A percentile compares a stretch with the other conserved stretches of the same genome.
phyloP scores from a whole-genome alignment of 2,113 vertebrate genomes.

The Smithornis capensis region DNA sequence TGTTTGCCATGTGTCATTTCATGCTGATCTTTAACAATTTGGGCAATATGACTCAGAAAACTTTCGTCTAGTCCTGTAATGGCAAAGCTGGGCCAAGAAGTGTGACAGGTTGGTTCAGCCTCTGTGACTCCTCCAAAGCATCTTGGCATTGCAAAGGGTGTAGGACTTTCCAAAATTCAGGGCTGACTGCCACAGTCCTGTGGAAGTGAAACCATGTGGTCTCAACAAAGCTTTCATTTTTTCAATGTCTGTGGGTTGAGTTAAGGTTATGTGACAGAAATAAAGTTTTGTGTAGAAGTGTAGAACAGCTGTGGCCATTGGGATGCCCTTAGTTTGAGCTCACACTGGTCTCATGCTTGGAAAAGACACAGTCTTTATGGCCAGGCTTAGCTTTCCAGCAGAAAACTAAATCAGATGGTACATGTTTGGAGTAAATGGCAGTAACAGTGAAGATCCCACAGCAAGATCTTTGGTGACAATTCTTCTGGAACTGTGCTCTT shows the following conservation, averaged over 20 bases:
- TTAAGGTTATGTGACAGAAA: background rate
- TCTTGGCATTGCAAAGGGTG: background rate
- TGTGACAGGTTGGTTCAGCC: background rate
- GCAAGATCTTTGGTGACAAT: background rate
- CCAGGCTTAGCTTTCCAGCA: background rate
- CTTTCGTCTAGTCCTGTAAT: background rate
- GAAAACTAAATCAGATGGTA: background rate
- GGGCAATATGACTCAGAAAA: background rate
- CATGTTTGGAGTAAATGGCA: background rate
- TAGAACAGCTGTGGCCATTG: background rate
- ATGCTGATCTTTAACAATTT: background rate
- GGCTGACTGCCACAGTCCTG: background rate
- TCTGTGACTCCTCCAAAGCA: background rate
- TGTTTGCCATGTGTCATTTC: background rate
- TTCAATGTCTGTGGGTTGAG: background rate
- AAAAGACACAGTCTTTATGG: background rate
- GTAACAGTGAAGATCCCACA: background rate
- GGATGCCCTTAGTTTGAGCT: background rate
- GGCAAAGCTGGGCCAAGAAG: background rate
- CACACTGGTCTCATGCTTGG: accelerated
- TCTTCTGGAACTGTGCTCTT: background rate
- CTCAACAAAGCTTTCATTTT: background rate
- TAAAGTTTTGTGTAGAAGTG: background rate
- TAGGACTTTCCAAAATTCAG: background rate
- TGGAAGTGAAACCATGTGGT: background rate